Percentiles rank a stretch among this genome's conserved stretches.
Evolutionary conservation across 2,888 invertebrate genomes (phyloP).

Genomic region (Arge pagana): DNA sequence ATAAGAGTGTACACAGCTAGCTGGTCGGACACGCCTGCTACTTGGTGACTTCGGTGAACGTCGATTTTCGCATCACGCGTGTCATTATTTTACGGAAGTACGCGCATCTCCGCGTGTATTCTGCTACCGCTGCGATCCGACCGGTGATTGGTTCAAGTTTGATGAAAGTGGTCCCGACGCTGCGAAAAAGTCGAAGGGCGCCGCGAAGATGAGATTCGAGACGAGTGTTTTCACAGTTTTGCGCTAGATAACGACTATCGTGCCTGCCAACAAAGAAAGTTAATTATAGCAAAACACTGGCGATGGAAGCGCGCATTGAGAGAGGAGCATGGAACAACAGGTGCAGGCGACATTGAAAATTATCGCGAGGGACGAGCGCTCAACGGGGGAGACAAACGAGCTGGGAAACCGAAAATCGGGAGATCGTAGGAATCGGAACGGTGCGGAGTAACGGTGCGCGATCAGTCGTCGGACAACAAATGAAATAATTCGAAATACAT

Average conservation of each 20-base stretch:
- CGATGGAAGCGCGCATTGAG: conserved; percentile 36
- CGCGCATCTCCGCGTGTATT: too few species aligned
- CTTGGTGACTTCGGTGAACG: too few species aligned
- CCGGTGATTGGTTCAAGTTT: too few species aligned
- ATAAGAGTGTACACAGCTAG: too few species aligned
- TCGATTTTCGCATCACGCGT: too few species aligned
- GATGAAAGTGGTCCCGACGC: too few species aligned
- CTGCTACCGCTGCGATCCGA: too few species aligned
- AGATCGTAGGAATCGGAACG: background rate
- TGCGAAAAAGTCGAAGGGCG: too few species aligned
- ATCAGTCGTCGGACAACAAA: conserved; percentile 9
- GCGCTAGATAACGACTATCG: conserved; percentile 25
- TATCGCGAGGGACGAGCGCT: conserved; percentile 18
- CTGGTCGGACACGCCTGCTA: too few species aligned
- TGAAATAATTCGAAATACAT: conserved; percentile 15
- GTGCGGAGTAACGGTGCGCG: background rate
- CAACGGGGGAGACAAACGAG: background rate
- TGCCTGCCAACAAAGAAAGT: conserved; percentile 37
- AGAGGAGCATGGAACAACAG: conserved; percentile 42
- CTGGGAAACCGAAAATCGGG: background rate
- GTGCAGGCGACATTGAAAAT: conserved; percentile 39
- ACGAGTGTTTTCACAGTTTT: conserved; percentile 15
- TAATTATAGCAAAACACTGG: conserved; percentile 43
- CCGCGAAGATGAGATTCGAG: too few species aligned
- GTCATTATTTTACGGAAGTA: too few species aligned